Evolutionary conservation across 2,113 vertebrate genomes (phyloP).

Genomic region (Misgurnus anguillicaudatus): DNA sequence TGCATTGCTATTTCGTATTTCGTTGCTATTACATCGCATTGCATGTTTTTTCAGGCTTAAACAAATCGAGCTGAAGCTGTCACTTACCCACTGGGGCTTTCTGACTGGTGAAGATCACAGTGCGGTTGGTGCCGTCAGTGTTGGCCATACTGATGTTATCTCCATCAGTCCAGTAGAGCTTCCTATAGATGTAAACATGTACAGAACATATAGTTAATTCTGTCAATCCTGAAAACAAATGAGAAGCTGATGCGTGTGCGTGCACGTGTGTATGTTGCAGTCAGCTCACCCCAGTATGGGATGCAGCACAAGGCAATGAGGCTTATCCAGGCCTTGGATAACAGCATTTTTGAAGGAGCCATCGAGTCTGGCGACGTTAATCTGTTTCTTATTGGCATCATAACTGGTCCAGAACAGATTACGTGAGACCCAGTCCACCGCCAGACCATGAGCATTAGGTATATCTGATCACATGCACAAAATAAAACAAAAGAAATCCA

Average conservation of each 20-base stretch:
- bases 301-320: conserved; percentile 92
- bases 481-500: background rate
- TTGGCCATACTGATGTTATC: conserved; percentile 96
- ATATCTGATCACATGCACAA: conserved; percentile 76
- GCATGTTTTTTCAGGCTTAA: too few relatives aligned
- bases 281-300: conserved; percentile 82
- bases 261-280: background rate
- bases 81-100: conserved; percentile 89
- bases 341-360: conserved; percentile 97
- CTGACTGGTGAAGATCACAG: conserved; percentile 87
- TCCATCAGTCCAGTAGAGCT: conserved; percentile 96
- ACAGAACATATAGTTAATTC: background rate
- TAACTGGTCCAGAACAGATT: conserved; percentile 99
- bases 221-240: too few relatives aligned
- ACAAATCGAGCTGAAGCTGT: background rate
- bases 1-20: too few relatives aligned
- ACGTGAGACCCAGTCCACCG: conserved; percentile 96
- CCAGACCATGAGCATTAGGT: conserved; percentile 91
- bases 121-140: conserved; percentile 90
- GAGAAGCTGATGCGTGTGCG: too few relatives aligned
- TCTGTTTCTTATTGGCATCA: conserved; percentile 95
- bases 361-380: conserved; percentile 92
- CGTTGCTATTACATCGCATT: too few relatives aligned
- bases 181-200: conserved; percentile 70
- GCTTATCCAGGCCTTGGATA: conserved; percentile 93